Base-by-base conservation (phyloP, 1,140 invertebrate genomes). In the Diorhabda carinulata region DNA sequence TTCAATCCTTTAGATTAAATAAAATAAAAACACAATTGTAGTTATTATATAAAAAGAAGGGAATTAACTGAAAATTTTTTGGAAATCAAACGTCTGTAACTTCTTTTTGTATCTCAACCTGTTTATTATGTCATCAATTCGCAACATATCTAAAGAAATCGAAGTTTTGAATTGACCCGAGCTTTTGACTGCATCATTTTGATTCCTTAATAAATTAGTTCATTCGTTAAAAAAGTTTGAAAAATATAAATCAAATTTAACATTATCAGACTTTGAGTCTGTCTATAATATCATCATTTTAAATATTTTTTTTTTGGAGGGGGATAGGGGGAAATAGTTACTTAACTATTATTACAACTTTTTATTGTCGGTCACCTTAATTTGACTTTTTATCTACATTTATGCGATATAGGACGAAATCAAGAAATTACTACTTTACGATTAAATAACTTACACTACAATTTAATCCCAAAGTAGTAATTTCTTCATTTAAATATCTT, bases 351-450 rank as follows among this genome's bases (percentile, higher is more conserved):
- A 67, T 59, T 60, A 60, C 60, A 57, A 67, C 45, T 44, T 67
- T 73, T 78, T 79, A 79, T 79, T 79, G 78, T 79, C 78, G 78
- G 76, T 77, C 78, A 79, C 73, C 78, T 76, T 77, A 78, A 77
- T 76, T 79, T 79, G 75, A 79, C 74, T 74, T 71, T 72, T 52
- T 52, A 52, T 52, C 47, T 68, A 71, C 66, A 70, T 67, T 69
- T 70, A 64, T 64, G 62, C n/a, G 9, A 25, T 3, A 40, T 25
- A 9, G 25, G 25, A 25, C 25, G 25, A 25, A 43, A 9, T 43
- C 10, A 43, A 52, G 47, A 52, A n/a, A 6, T n/a, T 52, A 52
- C 6, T 6, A 52, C 3, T 52, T n/a, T n/a, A 52, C 47, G 47
- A 52, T 8, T 52, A 52, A 65, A 25, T n/a, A 52, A 56, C 42